A percentile compares a stretch with the other conserved stretches of the same genome.
phyloP scores from a whole-genome alignment of 2,888 invertebrate genomes.

The Caenorhabditis sulstoni region DNA sequence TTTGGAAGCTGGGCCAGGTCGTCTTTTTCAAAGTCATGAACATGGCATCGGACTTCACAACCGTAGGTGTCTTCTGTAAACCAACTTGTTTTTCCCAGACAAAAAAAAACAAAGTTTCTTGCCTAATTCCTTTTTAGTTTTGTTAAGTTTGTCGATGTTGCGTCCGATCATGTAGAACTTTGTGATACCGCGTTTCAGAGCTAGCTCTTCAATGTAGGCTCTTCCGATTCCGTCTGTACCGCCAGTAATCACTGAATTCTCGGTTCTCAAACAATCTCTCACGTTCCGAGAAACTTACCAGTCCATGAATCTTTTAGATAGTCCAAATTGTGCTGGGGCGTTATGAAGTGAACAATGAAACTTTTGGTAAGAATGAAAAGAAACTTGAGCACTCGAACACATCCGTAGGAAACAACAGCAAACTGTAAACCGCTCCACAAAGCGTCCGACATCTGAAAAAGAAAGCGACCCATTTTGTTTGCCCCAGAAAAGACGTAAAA shows the following conservation, averaged over 20 bases:
- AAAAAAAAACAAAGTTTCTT: background rate
- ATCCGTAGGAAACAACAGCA: conserved; percentile 63
- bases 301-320: conserved; percentile 69
- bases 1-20: conserved; percentile 68
- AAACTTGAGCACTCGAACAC: conserved; percentile 72
- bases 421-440: conserved; percentile 42
- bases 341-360: conserved; percentile 63
- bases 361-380: conserved; percentile 67
- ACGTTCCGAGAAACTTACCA: conserved; percentile 41
- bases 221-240: conserved; percentile 80
- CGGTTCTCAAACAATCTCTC: too few relatives aligned
- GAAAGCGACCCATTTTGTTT: background rate
- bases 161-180: conserved; percentile 78
- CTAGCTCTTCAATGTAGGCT: conserved; percentile 77
- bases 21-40: conserved; percentile 78
- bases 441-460: conserved; percentile 51
- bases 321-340: conserved; percentile 61
- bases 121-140: conserved; percentile 70
- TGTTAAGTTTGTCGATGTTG: conserved; percentile 72
- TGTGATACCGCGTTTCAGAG: conserved; percentile 72
- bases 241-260: conserved; percentile 73
- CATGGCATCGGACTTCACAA: conserved; percentile 63
- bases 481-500: conserved; percentile 3
- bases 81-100: too few relatives aligned
- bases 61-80: conserved; percentile 56